Conservation (phyloP, 2,888 invertebrate species). For the Agrotis puta region DNA sequence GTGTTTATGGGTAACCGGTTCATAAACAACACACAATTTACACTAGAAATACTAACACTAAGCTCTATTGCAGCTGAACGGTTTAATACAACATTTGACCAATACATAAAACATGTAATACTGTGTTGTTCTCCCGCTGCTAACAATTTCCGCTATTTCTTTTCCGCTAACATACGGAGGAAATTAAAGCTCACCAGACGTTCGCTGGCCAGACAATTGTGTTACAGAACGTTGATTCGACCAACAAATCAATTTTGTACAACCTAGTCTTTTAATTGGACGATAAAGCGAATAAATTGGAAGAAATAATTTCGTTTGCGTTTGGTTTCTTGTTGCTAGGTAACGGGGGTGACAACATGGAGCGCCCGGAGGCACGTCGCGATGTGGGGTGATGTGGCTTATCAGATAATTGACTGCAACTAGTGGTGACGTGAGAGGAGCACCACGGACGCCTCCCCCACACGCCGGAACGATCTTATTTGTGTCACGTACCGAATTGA, state of each 20-base stretch:
- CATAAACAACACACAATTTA: constrained; percentile 37
- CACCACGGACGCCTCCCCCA: constrained; percentile 66
- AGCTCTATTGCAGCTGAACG: constrained; percentile 18
- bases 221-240: constrained; percentile 76
- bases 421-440: constrained; percentile 75
- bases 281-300: constrained; percentile 71
- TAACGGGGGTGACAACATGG: constrained; percentile 69
- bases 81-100: constrained; percentile 38
- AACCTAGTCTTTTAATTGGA: constrained; percentile 75
- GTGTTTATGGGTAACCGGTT: constrained; percentile 47
- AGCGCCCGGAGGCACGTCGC: constrained; percentile 61
- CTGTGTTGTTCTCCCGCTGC: constrained; percentile 20
- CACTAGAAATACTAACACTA: constrained; percentile 14
- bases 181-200: constrained; percentile 73
- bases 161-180: constrained; percentile 50
- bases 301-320: constrained; percentile 78
- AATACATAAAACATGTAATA: constrained; percentile 49
- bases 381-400: constrained; percentile 76
- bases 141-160: constrained; percentile 53
- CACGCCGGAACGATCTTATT: constrained; percentile 53
- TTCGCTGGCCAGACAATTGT: constrained; percentile 78
- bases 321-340: constrained; percentile 73
- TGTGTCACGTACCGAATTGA: constrained; percentile 68
- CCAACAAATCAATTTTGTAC: constrained; percentile 80
- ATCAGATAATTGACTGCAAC: constrained; percentile 87